A percentile compares a stretch with the other conserved stretches of the same genome.
phyloP scores from a whole-genome alignment of 2,113 vertebrate genomes.

The Oryzias woworae region DNA sequence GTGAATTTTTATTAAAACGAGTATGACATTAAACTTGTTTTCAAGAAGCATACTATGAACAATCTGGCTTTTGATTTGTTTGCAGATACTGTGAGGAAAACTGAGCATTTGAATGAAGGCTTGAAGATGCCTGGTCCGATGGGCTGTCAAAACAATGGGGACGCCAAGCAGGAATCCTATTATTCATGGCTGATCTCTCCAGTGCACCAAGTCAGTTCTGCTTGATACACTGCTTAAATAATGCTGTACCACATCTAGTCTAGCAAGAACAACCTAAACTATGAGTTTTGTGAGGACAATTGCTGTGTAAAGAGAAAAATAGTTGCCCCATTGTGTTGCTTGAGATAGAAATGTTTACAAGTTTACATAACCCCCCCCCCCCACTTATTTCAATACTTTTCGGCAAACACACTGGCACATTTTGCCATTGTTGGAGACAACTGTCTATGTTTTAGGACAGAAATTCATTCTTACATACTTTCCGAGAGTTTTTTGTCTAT shows the following conservation, averaged over 20 bases:
- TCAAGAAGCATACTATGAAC: not conserved
- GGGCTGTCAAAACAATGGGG: not conserved
- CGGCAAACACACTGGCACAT: too few species aligned
- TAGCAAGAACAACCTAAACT: not conserved
- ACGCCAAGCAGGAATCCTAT: conserved; percentile 6
- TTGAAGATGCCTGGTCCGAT: conserved; percentile 42
- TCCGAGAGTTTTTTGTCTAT: too few species aligned
- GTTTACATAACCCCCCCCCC: too few species aligned
- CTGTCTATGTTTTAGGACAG: too few species aligned
- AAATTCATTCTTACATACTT: too few species aligned
- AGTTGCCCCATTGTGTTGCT: too few species aligned
- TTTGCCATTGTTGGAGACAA: too few species aligned
- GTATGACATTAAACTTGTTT: not conserved
- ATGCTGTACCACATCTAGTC: not conserved
- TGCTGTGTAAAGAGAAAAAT: not conserved
- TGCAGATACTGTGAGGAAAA: conserved; percentile 62
- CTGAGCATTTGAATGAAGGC: conserved; percentile 47
- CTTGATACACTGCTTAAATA: not conserved
- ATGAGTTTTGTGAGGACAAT: not conserved
- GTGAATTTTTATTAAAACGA: too few species aligned
- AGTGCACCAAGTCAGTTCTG: conserved; percentile 32
- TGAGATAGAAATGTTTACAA: too few species aligned
- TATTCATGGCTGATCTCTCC: conserved; percentile 13
- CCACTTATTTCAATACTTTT: too few species aligned
- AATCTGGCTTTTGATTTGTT: conserved; percentile 8